phyloP scores from a whole-genome alignment of 2,888 invertebrate genomes.

The Andrena camellia region DNA sequence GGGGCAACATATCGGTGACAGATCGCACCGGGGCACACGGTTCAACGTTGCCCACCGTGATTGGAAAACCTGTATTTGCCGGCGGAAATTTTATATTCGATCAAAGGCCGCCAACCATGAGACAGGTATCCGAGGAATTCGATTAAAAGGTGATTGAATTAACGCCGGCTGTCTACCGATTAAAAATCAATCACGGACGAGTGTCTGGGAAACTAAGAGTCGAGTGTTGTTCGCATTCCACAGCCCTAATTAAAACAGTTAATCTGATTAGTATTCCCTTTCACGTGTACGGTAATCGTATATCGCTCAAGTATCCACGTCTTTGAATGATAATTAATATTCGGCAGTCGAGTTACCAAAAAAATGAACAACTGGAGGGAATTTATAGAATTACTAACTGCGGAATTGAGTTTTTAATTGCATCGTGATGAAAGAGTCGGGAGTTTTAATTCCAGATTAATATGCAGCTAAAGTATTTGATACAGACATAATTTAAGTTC shows the following conservation, averaged over 20 bases:
- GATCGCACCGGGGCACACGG: slow-evolving; percentile 28
- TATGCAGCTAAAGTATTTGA: too few relatives aligned
- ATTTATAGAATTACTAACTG: neutral
- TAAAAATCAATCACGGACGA: slow-evolving; percentile 25
- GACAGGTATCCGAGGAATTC: slow-evolving; percentile 42
- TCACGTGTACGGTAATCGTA: neutral
- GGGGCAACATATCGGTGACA: slow-evolving; percentile 41
- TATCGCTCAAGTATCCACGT: neutral
- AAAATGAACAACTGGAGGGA: neutral
- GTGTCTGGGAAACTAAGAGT: neutral
- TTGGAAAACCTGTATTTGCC: slow-evolving; percentile 61
- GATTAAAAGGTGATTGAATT: slow-evolving; percentile 49
- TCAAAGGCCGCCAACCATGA: slow-evolving; percentile 27
- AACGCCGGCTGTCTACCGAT: slow-evolving; percentile 18
- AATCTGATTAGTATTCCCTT: neutral
- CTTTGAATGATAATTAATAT: neutral
- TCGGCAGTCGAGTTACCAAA: neutral
- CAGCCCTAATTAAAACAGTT: neutral
- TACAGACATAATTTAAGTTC: too few relatives aligned
- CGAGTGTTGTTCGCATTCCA: neutral
- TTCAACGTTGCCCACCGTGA: slow-evolving; percentile 49
- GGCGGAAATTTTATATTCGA: slow-evolving; percentile 54
- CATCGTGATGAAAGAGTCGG: too few relatives aligned
- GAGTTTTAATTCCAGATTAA: too few relatives aligned
- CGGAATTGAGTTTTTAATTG: too few relatives aligned